phyloP scores from a whole-genome alignment of 2,797 vertebrate genomes.

The Pangasius sanitwongsei region DNA sequence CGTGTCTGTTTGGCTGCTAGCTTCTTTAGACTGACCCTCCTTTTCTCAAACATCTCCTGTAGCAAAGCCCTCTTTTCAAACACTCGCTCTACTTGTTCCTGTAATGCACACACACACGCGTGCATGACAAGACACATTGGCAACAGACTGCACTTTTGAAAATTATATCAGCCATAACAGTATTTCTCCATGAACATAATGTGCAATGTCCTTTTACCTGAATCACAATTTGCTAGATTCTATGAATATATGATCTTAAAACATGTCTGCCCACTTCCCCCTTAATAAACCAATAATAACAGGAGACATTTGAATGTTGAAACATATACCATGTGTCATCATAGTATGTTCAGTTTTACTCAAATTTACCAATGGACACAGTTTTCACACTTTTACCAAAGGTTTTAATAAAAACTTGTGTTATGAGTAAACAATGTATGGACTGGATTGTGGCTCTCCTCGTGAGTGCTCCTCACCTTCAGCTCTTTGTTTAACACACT shows the following conservation, averaged over 20 bases:
- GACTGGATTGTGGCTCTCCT: no score
- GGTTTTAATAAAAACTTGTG: background rate
- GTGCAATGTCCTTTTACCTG: background rate
- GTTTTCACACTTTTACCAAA: background rate
- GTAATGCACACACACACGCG: background rate
- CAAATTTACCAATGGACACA: background rate
- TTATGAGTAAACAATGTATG: background rate
- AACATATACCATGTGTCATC: background rate
- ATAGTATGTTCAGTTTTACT: background rate
- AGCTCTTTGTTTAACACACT: constrained; percentile 85
- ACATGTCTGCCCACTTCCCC: background rate
- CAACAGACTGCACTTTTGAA: background rate
- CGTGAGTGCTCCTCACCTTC: constrained; percentile 71
- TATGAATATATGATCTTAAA: background rate
- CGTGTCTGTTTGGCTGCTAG: constrained; percentile 94
- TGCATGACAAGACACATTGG: background rate
- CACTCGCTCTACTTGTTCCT: constrained; percentile 90
- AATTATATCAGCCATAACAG: background rate
- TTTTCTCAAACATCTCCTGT: constrained; percentile 96
- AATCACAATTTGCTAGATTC: background rate
- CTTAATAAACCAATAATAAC: background rate
- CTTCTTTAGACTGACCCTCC: constrained; percentile 92
- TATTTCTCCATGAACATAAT: background rate
- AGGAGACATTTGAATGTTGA: background rate
- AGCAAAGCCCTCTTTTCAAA: constrained; percentile 90